A percentile compares a stretch with the other conserved stretches of the same genome.
Conservation (phyloP, 2,113 vertebrate species). For the Carassius auratus region DNA sequence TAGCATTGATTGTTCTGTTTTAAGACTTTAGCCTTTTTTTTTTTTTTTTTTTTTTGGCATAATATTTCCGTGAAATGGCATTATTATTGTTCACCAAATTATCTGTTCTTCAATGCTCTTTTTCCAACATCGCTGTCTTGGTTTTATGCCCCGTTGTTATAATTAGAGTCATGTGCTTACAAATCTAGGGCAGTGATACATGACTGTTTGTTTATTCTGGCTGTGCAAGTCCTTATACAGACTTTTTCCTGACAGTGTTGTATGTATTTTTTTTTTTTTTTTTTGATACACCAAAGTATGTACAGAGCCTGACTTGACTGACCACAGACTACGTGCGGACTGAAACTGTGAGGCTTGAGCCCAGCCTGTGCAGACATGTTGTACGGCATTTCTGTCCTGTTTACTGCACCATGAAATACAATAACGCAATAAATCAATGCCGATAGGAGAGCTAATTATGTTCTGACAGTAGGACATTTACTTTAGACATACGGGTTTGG, state of each 20-base stretch:
- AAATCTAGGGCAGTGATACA: neutral
- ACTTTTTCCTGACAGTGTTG: neutral
- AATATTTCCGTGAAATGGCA: neutral
- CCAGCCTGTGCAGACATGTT: neutral
- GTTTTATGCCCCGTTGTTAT: neutral
- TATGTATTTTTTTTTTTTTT: neutral
- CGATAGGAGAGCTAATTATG: neutral
- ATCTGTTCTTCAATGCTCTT: neutral
- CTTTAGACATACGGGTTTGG: neutral
- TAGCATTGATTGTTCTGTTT: neutral
- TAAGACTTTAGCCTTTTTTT: neutral
- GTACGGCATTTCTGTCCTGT: neutral
- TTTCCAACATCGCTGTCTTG: neutral
- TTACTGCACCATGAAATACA: neutral
- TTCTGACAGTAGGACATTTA: neutral
- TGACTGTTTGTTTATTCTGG: constrained; percentile 4
- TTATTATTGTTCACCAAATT: neutral
- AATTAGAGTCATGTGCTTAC: neutral
- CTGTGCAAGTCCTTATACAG: neutral
- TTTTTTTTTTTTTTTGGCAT: neutral
- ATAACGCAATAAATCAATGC: neutral
- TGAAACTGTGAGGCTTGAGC: neutral
- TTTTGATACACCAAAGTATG: neutral
- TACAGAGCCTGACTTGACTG: neutral
- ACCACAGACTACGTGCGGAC: neutral